Evolutionary conservation across 1,140 invertebrate species (phyloP).

Genomic region (Calliopsis andreniformis): DNA sequence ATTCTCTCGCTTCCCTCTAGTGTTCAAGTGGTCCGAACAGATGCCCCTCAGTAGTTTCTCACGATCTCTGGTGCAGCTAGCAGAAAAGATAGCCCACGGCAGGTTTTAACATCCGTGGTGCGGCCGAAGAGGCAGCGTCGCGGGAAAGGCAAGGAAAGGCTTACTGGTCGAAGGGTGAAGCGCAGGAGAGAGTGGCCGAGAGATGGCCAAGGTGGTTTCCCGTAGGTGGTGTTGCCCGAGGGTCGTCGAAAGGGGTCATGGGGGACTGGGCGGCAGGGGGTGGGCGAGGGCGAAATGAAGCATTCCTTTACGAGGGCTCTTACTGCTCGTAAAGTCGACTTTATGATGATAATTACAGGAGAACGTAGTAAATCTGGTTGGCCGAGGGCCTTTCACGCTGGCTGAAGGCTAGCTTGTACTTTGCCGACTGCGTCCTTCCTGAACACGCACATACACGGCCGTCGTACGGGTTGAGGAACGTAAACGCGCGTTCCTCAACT

Average conservation of each 20-base stretch:
- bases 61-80: constrained; percentile 15
- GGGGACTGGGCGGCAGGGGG: constrained; percentile 1
- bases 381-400: constrained; percentile 59
- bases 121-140: constrained; percentile 43
- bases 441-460: constrained; percentile 43
- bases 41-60: background rate
- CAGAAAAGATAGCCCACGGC: constrained; percentile 49
- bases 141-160: constrained; percentile 25
- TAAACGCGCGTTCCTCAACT: constrained; percentile 63
- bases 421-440: constrained; percentile 54
- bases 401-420: constrained; percentile 48
- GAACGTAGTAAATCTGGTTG: constrained; percentile 81
- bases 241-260: constrained; percentile 46
- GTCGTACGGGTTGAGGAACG: constrained; percentile 36
- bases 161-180: constrained; percentile 44
- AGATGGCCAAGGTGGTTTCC: constrained; percentile 61
- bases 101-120: constrained; percentile 60
- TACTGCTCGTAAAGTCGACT: constrained; percentile 84
- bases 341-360: constrained; percentile 85
- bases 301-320: constrained; percentile 84
- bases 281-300: constrained; percentile 81
- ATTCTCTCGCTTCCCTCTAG: background rate
- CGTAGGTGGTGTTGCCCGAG: constrained; percentile 62
- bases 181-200: constrained; percentile 40
- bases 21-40: background rate